A percentile compares a stretch with the other conserved stretches of the same genome.
Conservation (phyloP, 2,888 invertebrate genomes). For the Desoria tigrina region DNA sequence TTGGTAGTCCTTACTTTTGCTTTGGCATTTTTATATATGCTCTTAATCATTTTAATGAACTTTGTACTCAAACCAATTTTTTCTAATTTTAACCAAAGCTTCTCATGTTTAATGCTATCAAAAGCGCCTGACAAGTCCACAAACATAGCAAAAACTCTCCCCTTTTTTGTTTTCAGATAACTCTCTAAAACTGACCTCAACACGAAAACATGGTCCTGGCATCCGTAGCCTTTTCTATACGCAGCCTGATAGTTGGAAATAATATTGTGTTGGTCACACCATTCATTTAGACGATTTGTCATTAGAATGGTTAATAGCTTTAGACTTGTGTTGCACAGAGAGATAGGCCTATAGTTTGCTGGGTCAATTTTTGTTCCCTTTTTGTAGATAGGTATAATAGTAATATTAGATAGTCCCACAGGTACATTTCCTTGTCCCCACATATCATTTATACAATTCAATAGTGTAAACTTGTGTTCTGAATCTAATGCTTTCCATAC, state of each 20-base stretch:
- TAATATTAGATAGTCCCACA: neutral
- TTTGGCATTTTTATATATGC: slow-evolving; percentile 12
- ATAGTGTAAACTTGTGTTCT: neutral
- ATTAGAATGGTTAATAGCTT: slow-evolving; percentile 8
- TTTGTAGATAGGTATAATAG: slow-evolving; percentile 2
- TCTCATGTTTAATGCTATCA: slow-evolving; percentile 12
- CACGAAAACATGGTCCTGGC: slow-evolving; percentile 31
- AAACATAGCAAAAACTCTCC: slow-evolving; percentile 26
- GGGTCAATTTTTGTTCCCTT: neutral
- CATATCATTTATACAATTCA: neutral
- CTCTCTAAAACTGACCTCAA: slow-evolving; percentile 31
- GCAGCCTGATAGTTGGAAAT: slow-evolving; percentile 33
- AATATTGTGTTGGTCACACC: slow-evolving; percentile 30
- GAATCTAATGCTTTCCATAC: neutral
- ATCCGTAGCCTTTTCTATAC: slow-evolving; percentile 22
- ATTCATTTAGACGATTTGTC: slow-evolving; percentile 13
- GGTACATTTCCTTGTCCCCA: neutral
- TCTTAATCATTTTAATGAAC: slow-evolving; percentile 17
- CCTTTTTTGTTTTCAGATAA: slow-evolving; percentile 15
- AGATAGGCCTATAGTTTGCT: slow-evolving; percentile 6
- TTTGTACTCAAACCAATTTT: slow-evolving; percentile 17
- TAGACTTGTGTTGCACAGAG: slow-evolving; percentile 6
- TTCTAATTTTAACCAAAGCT: slow-evolving; percentile 26
- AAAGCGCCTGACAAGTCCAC: slow-evolving; percentile 32
- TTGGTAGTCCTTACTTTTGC: slow-evolving; percentile 17